These are phyloP conservation scores for Notothenia coriiceps DNA, from an alignment of 2,113 vertebrate species.

Conservation along the genomic window DNA sequence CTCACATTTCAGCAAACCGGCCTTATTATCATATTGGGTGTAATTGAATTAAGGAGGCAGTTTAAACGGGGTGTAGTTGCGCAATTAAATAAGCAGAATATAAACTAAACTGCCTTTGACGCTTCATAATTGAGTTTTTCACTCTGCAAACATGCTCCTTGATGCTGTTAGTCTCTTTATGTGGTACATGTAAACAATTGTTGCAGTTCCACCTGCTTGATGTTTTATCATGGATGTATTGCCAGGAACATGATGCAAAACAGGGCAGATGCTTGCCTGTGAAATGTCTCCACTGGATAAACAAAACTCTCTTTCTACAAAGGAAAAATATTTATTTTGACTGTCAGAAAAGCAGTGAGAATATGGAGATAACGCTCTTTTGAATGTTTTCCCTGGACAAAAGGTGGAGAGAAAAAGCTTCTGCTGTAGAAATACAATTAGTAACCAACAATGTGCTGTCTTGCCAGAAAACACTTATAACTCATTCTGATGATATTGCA, in stretches of 20 bases:
- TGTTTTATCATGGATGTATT: conserved; percentile 34
- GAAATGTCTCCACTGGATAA: conserved; percentile 29
- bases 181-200: conserved; percentile 12
- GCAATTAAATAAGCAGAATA: conserved; percentile 55
- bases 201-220: conserved; percentile 31
- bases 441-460: background rate
- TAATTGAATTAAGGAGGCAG: conserved; percentile 75
- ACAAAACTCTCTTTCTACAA: conserved; percentile 5
- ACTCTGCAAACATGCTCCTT: conserved; percentile 37
- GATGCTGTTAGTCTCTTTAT: conserved; percentile 45
- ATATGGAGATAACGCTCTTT: conserved; percentile 1
- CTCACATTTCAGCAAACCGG: conserved; percentile 61
- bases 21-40: conserved; percentile 72
- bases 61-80: conserved; percentile 50
- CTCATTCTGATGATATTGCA: conserved; percentile 22
- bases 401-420: background rate
- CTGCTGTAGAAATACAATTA: background rate
- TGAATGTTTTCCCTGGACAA: background rate
- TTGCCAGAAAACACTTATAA: conserved; percentile 9
- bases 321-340: conserved; percentile 18
- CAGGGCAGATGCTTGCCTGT: conserved; percentile 24
- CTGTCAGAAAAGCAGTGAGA: conserved; percentile 1
- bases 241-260: conserved; percentile 37
- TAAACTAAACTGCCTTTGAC: conserved; percentile 61
- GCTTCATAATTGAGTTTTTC: conserved; percentile 55